phyloP scores from a whole-genome alignment of 2,113 vertebrate genomes.

The Mesitornis unicolor region DNA sequence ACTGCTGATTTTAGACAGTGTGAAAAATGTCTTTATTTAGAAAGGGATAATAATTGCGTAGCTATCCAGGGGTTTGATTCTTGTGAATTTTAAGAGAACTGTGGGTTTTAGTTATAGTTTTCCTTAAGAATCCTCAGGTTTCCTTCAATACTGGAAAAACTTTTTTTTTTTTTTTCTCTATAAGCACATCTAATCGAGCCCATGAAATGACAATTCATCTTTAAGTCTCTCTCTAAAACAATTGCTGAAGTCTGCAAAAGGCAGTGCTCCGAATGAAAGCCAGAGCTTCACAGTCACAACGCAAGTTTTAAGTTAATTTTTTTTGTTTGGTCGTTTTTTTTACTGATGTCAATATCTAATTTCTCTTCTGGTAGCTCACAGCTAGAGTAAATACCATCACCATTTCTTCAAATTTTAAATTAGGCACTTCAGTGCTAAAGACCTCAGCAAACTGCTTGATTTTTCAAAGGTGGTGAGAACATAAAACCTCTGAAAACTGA shows the following conservation, averaged over 20 bases:
- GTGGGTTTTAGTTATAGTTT: background rate
- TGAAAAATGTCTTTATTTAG: background rate
- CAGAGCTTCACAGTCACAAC: background rate
- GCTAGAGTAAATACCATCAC: background rate
- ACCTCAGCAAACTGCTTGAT: background rate
- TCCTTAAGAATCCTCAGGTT: background rate
- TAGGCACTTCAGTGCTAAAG: background rate
- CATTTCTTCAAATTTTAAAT: background rate
- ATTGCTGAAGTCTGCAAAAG: background rate
- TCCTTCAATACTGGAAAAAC: background rate
- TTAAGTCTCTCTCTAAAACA: background rate
- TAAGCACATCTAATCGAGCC: background rate
- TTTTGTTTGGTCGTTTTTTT: background rate
- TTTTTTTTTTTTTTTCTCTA: background rate
- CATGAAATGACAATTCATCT: background rate
- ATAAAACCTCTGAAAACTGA: background rate
- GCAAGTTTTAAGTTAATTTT: background rate
- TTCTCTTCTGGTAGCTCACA: background rate
- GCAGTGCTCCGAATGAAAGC: background rate
- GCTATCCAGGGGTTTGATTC: background rate
- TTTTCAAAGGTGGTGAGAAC: background rate
- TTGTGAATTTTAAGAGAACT: background rate
- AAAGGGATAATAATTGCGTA: background rate
- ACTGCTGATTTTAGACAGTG: fast-evolving
- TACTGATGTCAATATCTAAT: background rate